Conservation (phyloP, 2,113 vertebrate genomes). For the Ictalurus furcatus region DNA sequence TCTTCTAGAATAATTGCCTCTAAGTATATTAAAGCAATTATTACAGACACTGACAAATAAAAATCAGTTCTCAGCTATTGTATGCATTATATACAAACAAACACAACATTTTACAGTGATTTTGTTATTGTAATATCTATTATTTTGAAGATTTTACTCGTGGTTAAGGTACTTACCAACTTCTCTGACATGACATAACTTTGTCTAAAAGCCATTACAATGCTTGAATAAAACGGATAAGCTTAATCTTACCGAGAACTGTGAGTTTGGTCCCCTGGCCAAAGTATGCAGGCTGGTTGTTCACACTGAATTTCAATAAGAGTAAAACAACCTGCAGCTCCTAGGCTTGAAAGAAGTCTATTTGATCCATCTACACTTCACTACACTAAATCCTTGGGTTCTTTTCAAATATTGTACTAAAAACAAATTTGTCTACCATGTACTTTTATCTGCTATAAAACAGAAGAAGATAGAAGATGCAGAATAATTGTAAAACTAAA, state of each 20-base stretch:
- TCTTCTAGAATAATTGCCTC: neutral
- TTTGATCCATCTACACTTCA: neutral
- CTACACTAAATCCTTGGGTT: neutral
- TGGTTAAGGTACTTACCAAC: neutral
- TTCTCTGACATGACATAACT: neutral
- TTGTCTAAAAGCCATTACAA: neutral
- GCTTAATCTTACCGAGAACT: slow-evolving; percentile 56
- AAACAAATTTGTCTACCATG: neutral
- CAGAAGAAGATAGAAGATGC: neutral
- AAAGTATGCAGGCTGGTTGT: slow-evolving; percentile 54
- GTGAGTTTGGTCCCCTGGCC: slow-evolving; percentile 60
- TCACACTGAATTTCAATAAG: slow-evolving; percentile 48
- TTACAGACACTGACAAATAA: neutral
- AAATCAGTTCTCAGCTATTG: too few relatives aligned
- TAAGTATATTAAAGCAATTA: neutral
- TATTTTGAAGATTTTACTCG: neutral
- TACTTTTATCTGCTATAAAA: neutral
- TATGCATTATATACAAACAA: neutral
- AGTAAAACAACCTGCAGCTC: slow-evolving; percentile 39
- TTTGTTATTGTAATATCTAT: neutral
- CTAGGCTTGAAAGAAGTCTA: neutral
- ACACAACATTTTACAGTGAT: neutral
- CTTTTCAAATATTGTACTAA: neutral
- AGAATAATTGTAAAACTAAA: neutral
- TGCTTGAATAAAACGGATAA: neutral